Conservation (phyloP, 2,113 vertebrate genomes). For the Sus scrofa region T2T-Sscrofa CM000824.6:182167501-182168000, state of each 20-base stretch:
- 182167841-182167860: conserved; percentile 18
- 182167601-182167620: background rate
- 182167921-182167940: too few species aligned
- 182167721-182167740: background rate
- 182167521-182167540: too few species aligned
- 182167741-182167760: background rate
- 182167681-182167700: background rate
- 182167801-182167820: conserved; percentile 44
- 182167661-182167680: conserved; percentile 14
- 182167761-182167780: background rate
- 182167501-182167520: too few species aligned
- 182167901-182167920: background rate
- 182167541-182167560: too few species aligned
- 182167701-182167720: background rate
- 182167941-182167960: too few species aligned
- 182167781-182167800: background rate
- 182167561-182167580: too few species aligned
- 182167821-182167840: conserved; percentile 5
- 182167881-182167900: conserved; percentile 18
- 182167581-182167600: background rate
- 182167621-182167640: background rate
- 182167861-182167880: conserved; percentile 38
- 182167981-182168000: too few species aligned
- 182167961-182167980: too few species aligned
- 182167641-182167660: conserved; percentile 25